Conservation (phyloP, 2,888 invertebrate genomes). For the Bellardia pandia region DNA sequence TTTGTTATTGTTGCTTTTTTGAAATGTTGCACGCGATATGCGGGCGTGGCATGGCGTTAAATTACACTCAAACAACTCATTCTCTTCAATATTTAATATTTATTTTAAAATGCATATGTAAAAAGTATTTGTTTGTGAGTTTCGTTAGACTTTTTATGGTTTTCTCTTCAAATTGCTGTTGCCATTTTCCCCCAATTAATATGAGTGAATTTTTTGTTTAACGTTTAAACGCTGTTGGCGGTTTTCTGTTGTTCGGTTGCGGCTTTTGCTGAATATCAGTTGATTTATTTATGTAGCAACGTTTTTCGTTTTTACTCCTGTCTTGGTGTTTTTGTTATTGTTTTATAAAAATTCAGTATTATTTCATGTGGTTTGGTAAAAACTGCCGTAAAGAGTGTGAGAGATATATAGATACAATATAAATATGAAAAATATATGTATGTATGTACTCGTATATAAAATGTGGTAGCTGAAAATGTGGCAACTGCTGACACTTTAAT, state of each 20-base stretch:
- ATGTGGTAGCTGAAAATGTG: constrained; percentile 64
- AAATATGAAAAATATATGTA: background rate
- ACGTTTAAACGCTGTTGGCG: constrained; percentile 60
- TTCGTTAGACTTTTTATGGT: constrained; percentile 34
- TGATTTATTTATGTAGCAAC: constrained; percentile 65
- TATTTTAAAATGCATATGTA: constrained; percentile 4
- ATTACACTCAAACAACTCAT: constrained; percentile 36
- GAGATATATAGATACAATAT: background rate
- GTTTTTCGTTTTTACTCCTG: constrained; percentile 28
- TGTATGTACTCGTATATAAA: background rate
- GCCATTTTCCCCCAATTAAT: constrained; percentile 56
- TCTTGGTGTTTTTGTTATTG: constrained; percentile 5
- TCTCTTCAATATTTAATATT: background rate
- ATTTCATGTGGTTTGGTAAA: constrained; percentile 55
- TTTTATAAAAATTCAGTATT: constrained; percentile 68
- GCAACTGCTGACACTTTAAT: constrained; percentile 65
- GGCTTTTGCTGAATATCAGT: constrained; percentile 60
- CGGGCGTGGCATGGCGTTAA: constrained; percentile 73
- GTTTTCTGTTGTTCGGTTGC: constrained; percentile 59
- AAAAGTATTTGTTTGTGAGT: background rate
- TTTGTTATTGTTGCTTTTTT: constrained; percentile 30
- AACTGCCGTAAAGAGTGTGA: background rate
- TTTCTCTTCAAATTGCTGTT: constrained; percentile 32
- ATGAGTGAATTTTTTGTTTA: constrained; percentile 33
- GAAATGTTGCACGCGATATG: constrained; percentile 73